Conservation (phyloP, 2,113 vertebrate species). For the Dipodomys ordii region DNA sequence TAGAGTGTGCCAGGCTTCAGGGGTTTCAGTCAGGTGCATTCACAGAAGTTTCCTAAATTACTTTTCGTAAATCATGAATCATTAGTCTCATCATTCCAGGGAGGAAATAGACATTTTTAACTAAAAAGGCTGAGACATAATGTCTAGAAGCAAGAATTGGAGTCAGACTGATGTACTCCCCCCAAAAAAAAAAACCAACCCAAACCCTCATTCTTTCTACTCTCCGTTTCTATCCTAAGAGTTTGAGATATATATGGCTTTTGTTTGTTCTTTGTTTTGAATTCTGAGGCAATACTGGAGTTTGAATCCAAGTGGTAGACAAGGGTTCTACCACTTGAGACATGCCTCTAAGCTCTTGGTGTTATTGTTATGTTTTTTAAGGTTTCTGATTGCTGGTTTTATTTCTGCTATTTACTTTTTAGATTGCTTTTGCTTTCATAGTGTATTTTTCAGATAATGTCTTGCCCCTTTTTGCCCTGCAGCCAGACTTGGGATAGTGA, state of each 20-base stretch:
- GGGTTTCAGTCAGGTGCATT: neutral
- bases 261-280: too few species aligned
- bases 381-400: too few species aligned
- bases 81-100: neutral
- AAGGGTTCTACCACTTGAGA: too few species aligned
- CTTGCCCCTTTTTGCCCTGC: too few species aligned
- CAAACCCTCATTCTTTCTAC: neutral
- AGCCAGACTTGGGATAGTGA: too few species aligned
- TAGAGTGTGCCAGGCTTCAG: neutral
- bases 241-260: neutral
- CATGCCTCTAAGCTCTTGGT: too few species aligned
- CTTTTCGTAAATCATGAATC: neutral
- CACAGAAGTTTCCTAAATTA: conserved; percentile 28
- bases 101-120: neutral
- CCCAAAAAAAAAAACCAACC: neutral
- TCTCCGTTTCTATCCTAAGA: neutral
- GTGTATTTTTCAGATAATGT: too few species aligned
- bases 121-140: neutral
- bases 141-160: neutral
- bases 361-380: too few species aligned
- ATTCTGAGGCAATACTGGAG: too few species aligned
- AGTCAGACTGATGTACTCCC: neutral
- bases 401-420: too few species aligned
- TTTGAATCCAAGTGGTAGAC: too few species aligned
- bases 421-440: too few species aligned